phyloP scores from a whole-genome alignment of 1,140 invertebrate species.

The Papilio polyxenes region DNA sequence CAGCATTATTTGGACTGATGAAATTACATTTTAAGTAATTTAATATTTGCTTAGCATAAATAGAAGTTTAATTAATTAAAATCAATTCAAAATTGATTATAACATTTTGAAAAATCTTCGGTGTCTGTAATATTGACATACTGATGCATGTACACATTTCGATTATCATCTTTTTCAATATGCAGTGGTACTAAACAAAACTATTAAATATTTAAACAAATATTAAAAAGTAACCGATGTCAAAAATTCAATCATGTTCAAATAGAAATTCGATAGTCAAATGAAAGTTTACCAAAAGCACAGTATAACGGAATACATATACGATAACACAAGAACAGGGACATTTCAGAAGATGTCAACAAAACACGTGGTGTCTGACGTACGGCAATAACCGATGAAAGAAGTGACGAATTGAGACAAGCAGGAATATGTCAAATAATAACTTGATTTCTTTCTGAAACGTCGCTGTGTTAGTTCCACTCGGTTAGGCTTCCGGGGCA shows the following conservation, averaged over 20 bases:
- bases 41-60: neutral
- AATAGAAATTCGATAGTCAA: neutral
- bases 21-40: neutral
- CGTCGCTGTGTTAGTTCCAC: constrained; percentile 34
- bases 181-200: neutral
- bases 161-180: neutral
- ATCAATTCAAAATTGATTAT: neutral
- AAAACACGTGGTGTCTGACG: constrained; percentile 42
- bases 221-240: neutral
- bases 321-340: neutral
- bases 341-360: constrained; percentile 36
- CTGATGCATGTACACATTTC: neutral
- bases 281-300: neutral
- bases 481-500: constrained; percentile 26
- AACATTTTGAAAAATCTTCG: neutral
- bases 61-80: constrained; percentile 3
- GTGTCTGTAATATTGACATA: neutral
- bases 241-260: neutral
- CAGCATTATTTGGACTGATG: neutral
- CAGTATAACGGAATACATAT: neutral
- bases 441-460: constrained; percentile 28
- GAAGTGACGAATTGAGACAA: constrained; percentile 33
- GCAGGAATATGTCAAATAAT: constrained; percentile 37
- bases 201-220: neutral
- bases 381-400: constrained; percentile 38